A percentile compares a stretch with the other conserved stretches of the same genome.
These are phyloP conservation scores for Rhea americana DNA, from an alignment of 2,113 vertebrate genomes.

Conservation along the genomic window DNA sequence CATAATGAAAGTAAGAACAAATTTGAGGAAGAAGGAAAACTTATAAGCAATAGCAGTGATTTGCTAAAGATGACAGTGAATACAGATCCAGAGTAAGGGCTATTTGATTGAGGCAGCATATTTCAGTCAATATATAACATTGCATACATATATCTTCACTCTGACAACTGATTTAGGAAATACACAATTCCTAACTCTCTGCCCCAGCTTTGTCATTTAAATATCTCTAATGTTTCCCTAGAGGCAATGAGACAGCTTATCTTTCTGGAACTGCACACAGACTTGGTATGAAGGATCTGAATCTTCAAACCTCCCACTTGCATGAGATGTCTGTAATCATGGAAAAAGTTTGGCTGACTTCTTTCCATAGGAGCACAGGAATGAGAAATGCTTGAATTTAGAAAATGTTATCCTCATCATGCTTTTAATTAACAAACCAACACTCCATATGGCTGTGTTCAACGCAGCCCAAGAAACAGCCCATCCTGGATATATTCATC, in stretches of 20 bases:
- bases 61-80: background rate
- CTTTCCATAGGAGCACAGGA: background rate
- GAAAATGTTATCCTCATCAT: background rate
- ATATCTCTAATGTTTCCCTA: background rate
- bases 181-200: background rate
- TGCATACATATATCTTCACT: background rate
- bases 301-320: background rate
- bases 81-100: background rate
- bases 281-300: background rate
- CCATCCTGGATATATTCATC: background rate
- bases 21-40: background rate
- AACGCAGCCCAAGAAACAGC: fast-evolving
- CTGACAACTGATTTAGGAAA: background rate
- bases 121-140: no score
- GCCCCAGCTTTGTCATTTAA: background rate
- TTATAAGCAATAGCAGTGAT: background rate
- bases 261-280: background rate
- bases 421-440: background rate
- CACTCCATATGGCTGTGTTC: background rate
- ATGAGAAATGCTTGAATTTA: background rate
- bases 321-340: background rate
- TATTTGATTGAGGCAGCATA: background rate
- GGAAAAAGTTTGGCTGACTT: background rate
- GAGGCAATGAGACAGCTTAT: background rate
- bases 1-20: background rate